Base-by-base conservation (phyloP, 2,888 invertebrate species). In the Tachina lurida region DNA sequence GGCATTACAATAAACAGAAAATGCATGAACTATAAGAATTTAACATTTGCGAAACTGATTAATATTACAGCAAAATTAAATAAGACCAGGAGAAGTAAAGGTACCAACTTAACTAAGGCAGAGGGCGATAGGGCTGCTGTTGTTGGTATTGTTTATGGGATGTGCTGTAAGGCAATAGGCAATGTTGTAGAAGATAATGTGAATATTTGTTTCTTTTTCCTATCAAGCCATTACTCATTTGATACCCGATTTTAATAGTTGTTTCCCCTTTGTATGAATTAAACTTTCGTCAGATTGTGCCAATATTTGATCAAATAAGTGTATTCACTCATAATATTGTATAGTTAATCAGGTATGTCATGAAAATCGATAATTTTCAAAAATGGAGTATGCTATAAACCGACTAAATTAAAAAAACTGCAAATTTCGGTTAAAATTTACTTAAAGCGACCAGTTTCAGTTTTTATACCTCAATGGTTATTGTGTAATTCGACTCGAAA, bases 1-100 rank as follows among this genome's bases (percentile, higher is more conserved):
- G 83, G 83, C 86, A 86, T 86, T 86, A 86, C 78, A 86, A 86
- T 83, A 71, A 86, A 86, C 73, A 79, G 78, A 86, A 86, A 86
- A 86, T 83, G 83, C 83, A 71, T 86, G 79, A 83, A 86, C 82
- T 79, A 60, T 41, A 86, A 79, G 79, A 83, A 73, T 79, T 82
- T 60, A 62, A 71, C 78, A 49, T 75, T 75, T 85, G 82, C 65
- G 65, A 82, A 86, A 86, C 71, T 83, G 86, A 86, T 86, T 86
- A 86, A 86, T 86, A 83, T 76, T 75, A 65, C 60, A 78, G 13
- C 15, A 39, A 54, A 71, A 71, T 71, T 71, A 56, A 54, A 79
- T 22, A 63, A 79, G 22, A 63, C 60, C 78, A 68, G 68, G 41
- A 77, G 68, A 22, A 68, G 77, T 41, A 60, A 54, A 83, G 70